phyloP scores from a whole-genome alignment of 2,888 invertebrate genomes.

The Mesorhabditis spiculigera region DNA sequence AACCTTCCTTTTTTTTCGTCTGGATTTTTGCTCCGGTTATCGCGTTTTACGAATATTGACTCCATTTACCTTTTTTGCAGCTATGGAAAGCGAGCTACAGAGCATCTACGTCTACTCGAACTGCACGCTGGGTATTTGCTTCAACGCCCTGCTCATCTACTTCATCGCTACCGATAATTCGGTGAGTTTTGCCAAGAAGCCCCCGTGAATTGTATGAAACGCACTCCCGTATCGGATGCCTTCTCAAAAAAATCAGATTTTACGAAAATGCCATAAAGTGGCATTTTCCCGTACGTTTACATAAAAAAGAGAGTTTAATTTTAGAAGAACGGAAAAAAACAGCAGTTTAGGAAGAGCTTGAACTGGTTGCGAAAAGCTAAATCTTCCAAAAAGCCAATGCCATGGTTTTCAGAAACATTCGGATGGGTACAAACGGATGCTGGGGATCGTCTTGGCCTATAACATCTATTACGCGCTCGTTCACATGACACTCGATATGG shows the following conservation, averaged over 20 bases:
- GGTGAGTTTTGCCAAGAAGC: background rate
- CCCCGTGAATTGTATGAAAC: too few relatives aligned
- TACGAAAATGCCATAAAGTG: too few relatives aligned
- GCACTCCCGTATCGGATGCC: too few relatives aligned
- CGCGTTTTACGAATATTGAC: too few relatives aligned
- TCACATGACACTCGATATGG: constrained; percentile 1
- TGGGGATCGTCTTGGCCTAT: background rate
- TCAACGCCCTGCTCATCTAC: background rate
- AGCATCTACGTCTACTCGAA: background rate
- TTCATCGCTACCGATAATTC: constrained; percentile 2
- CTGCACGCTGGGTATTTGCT: background rate
- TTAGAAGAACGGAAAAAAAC: background rate
- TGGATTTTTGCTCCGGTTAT: too few relatives aligned
- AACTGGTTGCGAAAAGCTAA: background rate
- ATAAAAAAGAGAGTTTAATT: too few relatives aligned
- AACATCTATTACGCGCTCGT: background rate
- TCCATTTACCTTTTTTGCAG: too few relatives aligned
- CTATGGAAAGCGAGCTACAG: background rate
- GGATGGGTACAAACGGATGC: background rate
- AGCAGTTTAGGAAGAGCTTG: background rate
- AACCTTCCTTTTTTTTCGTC: too few relatives aligned
- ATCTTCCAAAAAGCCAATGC: background rate
- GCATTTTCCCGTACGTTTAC: too few relatives aligned
- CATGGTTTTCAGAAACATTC: background rate
- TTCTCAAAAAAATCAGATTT: too few relatives aligned